Evolutionary conservation across 2,113 vertebrate species (phyloP), one percentile per base, ranked within the genome.

Genomic region (human): DNA sequence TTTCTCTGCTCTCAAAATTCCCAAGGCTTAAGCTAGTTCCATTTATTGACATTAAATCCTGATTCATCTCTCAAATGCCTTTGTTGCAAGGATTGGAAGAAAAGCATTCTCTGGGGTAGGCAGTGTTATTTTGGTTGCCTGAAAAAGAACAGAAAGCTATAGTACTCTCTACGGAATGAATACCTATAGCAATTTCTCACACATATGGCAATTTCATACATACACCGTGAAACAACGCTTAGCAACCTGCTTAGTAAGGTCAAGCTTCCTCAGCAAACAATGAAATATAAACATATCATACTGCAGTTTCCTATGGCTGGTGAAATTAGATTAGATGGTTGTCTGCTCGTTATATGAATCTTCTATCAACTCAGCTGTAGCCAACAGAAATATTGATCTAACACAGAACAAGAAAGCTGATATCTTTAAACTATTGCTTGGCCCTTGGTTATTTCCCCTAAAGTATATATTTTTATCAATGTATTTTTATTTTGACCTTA

Each of bases 311-410:
- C 40, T 66, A 35, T 30, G 40, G 40, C 61, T 70, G 40, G 25
- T 64, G 83, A 57, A 95, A 96, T 88, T 96, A 95, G 96, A 92
- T 90, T 57, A 95, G 64, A 73, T 84, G 12, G 32, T 12, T 84
- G 45, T 94, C 38, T 83, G 70, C 16, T 78, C 93, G 68, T 86
- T 73, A 73, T 50, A 92, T 0, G 76, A 97, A 97, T 87, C 80
- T 89, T 96, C 80, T 92, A 96, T 64, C 48, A 68, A 43, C 83
- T 97, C 73, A 94, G 73, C 84, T 95, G 66, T 75, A 88, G 87
- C 55, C 97, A 98, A 96, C 78, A 91, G 91, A 84, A 96, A 79
- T 66, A 96, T 45, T 84, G 72, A 92, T 97, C 61, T 93, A 82
- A 92, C 8, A 22, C 16, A 97, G 91, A 96, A 59, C 0, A 0